These are phyloP conservation scores for Sminthurinus signatus DNA, from an alignment of 1,140 invertebrate species.

Conservation along the genomic window DNA sequence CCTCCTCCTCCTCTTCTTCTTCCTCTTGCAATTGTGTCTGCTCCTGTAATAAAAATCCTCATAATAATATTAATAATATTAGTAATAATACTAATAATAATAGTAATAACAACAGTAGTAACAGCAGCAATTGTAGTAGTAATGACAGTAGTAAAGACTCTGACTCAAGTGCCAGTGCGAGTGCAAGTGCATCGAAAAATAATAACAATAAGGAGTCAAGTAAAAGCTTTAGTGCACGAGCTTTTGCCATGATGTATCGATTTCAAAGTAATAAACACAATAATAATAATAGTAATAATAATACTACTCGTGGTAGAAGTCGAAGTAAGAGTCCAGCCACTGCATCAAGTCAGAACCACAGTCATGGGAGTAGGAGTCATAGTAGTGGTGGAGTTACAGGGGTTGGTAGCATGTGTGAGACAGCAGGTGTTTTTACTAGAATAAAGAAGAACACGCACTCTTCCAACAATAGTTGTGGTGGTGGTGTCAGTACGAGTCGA, in stretches of 20 bases:
- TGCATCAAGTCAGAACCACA: neutral
- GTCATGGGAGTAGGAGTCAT: constrained; percentile 19
- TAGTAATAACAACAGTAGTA: constrained; percentile 1
- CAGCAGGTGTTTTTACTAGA: constrained; percentile 6
- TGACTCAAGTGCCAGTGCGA: constrained; percentile 4
- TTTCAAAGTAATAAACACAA: neutral
- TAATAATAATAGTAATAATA: neutral
- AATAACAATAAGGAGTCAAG: neutral
- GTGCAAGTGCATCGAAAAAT: neutral
- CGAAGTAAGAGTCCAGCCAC: constrained; percentile 9
- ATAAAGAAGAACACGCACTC: too few relatives aligned
- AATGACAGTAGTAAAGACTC: neutral
- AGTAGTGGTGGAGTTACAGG: neutral
- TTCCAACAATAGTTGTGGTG: too few relatives aligned
- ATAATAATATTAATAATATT: too few relatives aligned
- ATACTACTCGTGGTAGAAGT: neutral
- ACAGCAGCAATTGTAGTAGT: constrained; percentile 5
- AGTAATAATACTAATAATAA: neutral
- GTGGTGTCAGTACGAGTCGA: neutral
- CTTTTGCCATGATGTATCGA: constrained; percentile 7
- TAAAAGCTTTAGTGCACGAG: neutral
- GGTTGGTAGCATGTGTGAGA: neutral
- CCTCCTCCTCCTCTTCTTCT: too few relatives aligned
- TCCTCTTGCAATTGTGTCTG: too few relatives aligned
- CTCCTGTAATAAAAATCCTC: too few relatives aligned